Base-by-base conservation (phyloP, 2,888 invertebrate species). In the Platerodrilus igneus region DNA sequence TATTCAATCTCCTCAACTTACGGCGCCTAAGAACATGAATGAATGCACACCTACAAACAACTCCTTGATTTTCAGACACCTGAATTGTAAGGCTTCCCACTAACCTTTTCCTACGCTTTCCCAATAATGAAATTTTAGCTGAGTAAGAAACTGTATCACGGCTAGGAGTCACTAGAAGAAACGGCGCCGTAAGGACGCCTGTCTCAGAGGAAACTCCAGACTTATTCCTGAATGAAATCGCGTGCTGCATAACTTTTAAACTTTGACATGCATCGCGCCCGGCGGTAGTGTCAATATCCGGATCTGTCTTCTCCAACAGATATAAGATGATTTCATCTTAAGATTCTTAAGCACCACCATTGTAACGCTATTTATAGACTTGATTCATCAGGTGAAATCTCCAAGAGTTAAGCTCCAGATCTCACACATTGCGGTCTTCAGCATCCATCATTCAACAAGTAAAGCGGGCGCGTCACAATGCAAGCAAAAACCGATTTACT, bases 301-400 rank as follows among this genome's bases (percentile, higher is more conserved):
- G 45, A 45, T 41, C 25, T 23, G 34, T 38, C 35, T 36, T 23
- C 23, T 39, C 42, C 36, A 41, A 40, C 33, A 37, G 26, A 31
- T 25, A 41, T 37, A 33, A 45, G 46, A 45, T 48, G 48, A 48
- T 48, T 48, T 48, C 48, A 48, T 48, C 37, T 42, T 42, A 41
- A 33, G 35, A 45, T 46, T 48, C 37, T 42, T 42, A 41, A 33
- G 35, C 33, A 36, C 37, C 31, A 39, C 42, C 41, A 47, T 47
- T 47, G 45, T 46, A 32, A 40, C 41, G 33, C 37, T 48, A 48
- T 48, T 48, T 48, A 42, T 48, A 48, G 48, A 48, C 38, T 38
- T 27, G 25, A 36, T 21, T 22, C 29, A 30, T 36, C 41, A 47
- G 47, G 47, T 47, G 47, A 47, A 44, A 46, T 46, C 37, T 41